A percentile compares a stretch with the other conserved stretches of the same genome.
Conservation (phyloP, 2,113 vertebrate genomes). For the Mixornis gularis region DNA sequence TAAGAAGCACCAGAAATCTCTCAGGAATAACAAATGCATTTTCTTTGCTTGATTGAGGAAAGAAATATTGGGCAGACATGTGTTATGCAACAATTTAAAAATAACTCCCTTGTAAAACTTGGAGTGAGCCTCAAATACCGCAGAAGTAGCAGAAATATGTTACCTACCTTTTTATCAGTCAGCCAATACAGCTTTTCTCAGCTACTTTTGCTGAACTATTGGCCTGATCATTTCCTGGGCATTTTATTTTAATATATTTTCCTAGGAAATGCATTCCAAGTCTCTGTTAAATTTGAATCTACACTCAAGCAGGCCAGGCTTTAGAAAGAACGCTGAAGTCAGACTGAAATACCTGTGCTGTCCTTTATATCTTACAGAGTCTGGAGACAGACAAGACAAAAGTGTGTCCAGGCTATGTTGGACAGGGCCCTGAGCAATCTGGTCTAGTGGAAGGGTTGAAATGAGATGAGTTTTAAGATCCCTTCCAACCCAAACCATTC, state of each 20-base stretch:
- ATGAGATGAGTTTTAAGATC: not conserved
- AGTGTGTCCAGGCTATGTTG: not conserved
- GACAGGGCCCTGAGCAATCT: not conserved
- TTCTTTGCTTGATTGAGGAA: slow-evolving; percentile 59
- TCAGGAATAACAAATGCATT: slow-evolving; percentile 57
- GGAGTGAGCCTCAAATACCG: slow-evolving; percentile 46
- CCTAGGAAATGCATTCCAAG: not conserved
- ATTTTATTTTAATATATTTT: slow-evolving; percentile 21
- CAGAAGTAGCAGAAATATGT: slow-evolving; percentile 44
- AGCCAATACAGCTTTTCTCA: slow-evolving; percentile 15
- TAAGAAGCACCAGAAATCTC: slow-evolving; percentile 55
- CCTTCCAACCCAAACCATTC: not conserved
- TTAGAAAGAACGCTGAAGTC: not conserved
- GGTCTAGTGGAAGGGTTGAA: not conserved
- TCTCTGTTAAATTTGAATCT: not conserved
- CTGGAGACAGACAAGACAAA: rapidly evolving
- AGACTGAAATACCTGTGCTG: not conserved
- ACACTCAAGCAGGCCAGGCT: not conserved
- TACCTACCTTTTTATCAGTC: slow-evolving; percentile 52
- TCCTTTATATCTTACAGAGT: not conserved
- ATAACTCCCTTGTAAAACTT: slow-evolving; percentile 61
- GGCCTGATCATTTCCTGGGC: slow-evolving; percentile 27
- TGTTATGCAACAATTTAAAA: slow-evolving; percentile 65
- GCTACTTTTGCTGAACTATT: slow-evolving; percentile 36
- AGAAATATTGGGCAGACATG: slow-evolving; percentile 59